phyloP scores from a whole-genome alignment of 2,797 vertebrate genomes.

The Brotogeris chrysoptera region DNA sequence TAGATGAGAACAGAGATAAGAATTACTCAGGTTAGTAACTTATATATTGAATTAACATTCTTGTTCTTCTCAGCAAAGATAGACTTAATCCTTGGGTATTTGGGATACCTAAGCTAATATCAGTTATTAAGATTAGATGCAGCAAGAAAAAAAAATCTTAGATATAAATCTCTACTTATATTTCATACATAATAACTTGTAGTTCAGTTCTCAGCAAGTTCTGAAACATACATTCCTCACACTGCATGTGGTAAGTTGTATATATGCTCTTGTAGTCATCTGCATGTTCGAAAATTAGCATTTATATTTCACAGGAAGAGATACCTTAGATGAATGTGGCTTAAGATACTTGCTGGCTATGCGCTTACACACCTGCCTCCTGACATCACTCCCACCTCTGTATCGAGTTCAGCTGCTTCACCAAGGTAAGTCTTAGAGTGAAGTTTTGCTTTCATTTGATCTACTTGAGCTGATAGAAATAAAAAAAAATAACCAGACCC shows the following conservation, averaged over 20 bases:
- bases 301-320: conserved; percentile 82
- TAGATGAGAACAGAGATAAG: conserved; percentile 87
- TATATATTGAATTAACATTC: background rate
- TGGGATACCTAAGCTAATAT: background rate
- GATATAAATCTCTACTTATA: background rate
- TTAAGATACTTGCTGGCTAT: conserved; percentile 93
- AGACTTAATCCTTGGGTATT: background rate
- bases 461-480: background rate
- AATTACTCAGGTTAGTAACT: conserved; percentile 87
- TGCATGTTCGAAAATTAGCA: background rate
- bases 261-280: background rate
- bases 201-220: background rate
- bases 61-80: background rate
- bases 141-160: background rate
- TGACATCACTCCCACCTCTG: conserved; percentile 95
- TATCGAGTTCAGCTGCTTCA: conserved; percentile 97
- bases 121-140: background rate
- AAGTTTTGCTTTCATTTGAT: background rate
- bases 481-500: too few species aligned
- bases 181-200: background rate
- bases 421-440: conserved; percentile 83
- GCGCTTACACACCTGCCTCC: conserved; percentile 95
- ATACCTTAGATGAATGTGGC: conserved; percentile 95
- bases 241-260: background rate
- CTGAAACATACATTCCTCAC: background rate